Percentiles rank a stretch among this genome's conserved stretches.
These are phyloP conservation scores for Platysternon megacephalum DNA, from an alignment of 2,113 vertebrate genomes.

Conservation along the genomic window DNA sequence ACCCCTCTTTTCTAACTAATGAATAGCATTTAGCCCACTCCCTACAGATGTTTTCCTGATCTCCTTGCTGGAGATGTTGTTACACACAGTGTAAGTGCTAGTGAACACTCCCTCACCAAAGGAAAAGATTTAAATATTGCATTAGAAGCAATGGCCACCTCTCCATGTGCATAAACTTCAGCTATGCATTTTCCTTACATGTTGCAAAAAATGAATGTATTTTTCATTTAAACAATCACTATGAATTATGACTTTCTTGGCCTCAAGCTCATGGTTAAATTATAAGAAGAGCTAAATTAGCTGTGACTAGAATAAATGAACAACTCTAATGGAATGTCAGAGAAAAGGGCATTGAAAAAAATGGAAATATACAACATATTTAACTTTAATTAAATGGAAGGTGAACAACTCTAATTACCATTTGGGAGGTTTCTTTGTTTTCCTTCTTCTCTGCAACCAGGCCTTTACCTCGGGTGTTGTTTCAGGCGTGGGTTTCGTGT, in stretches of 20 bases:
- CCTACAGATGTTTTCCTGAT: not conserved
- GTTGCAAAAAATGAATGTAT: not conserved
- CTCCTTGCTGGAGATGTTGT: not conserved
- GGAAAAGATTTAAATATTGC: not conserved
- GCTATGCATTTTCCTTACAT: not conserved
- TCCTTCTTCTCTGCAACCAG: constrained; percentile 88
- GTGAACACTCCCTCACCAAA: not conserved
- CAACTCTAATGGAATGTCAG: not conserved
- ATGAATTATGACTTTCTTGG: not conserved
- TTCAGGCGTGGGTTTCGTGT: constrained; percentile 90
- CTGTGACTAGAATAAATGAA: not conserved
- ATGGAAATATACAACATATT: not conserved
- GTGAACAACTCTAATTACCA: constrained; percentile 76
- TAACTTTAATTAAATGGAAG: not conserved
- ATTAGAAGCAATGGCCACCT: not conserved
- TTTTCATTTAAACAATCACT: not conserved
- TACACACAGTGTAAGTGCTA: not conserved
- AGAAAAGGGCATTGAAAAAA: not conserved
- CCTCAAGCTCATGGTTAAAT: not conserved
- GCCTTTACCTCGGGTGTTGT: constrained; percentile 90
- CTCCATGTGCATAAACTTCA: not conserved
- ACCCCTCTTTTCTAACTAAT: not conserved
- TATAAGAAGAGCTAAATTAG: not conserved
- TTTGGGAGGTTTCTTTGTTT: constrained; percentile 72
- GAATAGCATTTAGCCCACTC: not conserved